These are phyloP conservation scores for Formica exsecta DNA, from an alignment of 1,140 invertebrate genomes.

Conservation along the genomic window DNA sequence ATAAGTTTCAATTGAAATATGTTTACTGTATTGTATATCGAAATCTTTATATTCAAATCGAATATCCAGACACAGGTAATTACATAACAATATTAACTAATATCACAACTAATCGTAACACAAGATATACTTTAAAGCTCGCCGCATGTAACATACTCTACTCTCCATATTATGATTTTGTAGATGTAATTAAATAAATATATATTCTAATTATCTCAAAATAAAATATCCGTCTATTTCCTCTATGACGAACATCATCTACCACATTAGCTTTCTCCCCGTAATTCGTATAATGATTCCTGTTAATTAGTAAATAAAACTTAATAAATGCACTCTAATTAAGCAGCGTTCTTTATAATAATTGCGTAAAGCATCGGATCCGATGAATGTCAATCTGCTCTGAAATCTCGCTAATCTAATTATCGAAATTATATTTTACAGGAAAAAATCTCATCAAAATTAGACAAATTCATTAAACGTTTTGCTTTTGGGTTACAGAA, in stretches of 20 bases:
- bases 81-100: background rate
- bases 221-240: background rate
- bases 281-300: conserved; percentile 2
- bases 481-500: background rate
- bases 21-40: background rate
- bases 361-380: conserved; percentile 42
- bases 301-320: conserved; percentile 2
- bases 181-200: conserved; percentile 20
- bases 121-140: conserved; percentile 28
- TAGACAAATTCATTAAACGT: background rate
- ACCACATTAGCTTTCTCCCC: background rate
- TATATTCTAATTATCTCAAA: conserved; percentile 20
- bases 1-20: background rate
- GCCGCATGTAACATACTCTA: background rate
- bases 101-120: background rate
- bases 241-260: conserved; percentile 25
- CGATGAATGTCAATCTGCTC: conserved; percentile 25
- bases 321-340: conserved; percentile 13
- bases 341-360: conserved; percentile 44
- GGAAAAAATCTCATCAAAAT: background rate
- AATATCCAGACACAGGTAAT: background rate
- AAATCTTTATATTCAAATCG: conserved; percentile 20
- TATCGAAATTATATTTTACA: background rate
- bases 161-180: background rate
- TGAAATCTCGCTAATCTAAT: background rate